These are phyloP conservation scores for Hydraecia micacea DNA, from an alignment of 2,888 invertebrate genomes.

Conservation along the genomic window DNA sequence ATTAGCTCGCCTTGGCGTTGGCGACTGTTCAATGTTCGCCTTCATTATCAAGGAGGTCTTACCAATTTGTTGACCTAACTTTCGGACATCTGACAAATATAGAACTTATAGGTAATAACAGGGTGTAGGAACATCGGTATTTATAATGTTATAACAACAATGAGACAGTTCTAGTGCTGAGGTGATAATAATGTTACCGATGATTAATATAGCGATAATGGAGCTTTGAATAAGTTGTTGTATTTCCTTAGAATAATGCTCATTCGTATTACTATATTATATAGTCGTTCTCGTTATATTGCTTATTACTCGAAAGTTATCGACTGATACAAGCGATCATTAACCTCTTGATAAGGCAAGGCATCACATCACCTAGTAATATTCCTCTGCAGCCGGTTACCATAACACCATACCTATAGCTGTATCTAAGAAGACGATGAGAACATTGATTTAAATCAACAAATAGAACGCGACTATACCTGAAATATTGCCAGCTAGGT, in stretches of 20 bases:
- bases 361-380: constrained; percentile 11
- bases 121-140: constrained; percentile 1
- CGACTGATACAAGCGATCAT: constrained; percentile 15
- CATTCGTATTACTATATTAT: constrained; percentile 12
- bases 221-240: constrained; percentile 28
- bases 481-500: neutral
- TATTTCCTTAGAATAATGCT: constrained; percentile 22
- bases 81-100: constrained; percentile 20
- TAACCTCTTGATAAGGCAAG: constrained; percentile 27
- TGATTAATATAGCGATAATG: constrained; percentile 16
- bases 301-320: constrained; percentile 28
- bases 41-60: constrained; percentile 45
- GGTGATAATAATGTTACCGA: constrained; percentile 28
- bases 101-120: constrained; percentile 16
- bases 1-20: constrained; percentile 54
- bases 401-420: neutral
- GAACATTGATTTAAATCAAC: neutral
- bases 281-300: constrained; percentile 13
- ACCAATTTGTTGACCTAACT: constrained; percentile 49
- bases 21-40: constrained; percentile 45
- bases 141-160: constrained; percentile 3
- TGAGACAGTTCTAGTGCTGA: constrained; percentile 1
- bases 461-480: neutral
- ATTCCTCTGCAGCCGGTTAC: constrained; percentile 5
- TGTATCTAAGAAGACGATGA: neutral